Evolutionary conservation across 2,888 invertebrate species (phyloP).

Genomic region (Elegia similella): DNA sequence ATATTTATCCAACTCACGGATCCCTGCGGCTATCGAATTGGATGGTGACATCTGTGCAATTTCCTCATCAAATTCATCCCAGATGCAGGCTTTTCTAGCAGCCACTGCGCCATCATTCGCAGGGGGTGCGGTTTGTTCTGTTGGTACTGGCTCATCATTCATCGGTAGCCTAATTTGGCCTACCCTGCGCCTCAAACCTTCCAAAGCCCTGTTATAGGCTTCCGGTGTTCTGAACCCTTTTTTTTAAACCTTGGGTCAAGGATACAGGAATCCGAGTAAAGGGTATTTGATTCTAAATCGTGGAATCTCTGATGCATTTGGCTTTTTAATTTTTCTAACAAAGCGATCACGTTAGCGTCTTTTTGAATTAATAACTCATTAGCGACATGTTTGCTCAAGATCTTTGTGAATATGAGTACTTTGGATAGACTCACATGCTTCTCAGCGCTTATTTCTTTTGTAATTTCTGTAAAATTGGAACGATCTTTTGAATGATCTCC

Average conservation of each 20-base stretch:
- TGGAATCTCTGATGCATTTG: too few relatives aligned
- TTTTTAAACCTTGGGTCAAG: neutral
- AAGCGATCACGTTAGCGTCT: too few relatives aligned
- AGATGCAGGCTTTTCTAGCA: neutral
- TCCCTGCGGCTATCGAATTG: constrained; percentile 25
- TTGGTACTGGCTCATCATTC: neutral
- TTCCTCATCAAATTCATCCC: constrained; percentile 26
- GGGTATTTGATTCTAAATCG: neutral
- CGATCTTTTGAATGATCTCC: constrained; percentile 20
- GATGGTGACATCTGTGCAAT: constrained; percentile 9
- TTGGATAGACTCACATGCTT: too few relatives aligned
- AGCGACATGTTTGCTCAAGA: too few relatives aligned
- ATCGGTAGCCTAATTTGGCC: neutral
- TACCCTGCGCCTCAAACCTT: neutral
- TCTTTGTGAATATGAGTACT: too few relatives aligned
- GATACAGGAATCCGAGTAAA: neutral
- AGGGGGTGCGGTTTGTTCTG: neutral
- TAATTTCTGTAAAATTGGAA: constrained; percentile 18
- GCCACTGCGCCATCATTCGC: neutral
- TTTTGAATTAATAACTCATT: too few relatives aligned
- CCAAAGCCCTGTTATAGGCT: neutral
- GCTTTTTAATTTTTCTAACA: too few relatives aligned
- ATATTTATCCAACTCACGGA: constrained; percentile 31
- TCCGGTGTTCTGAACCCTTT: neutral
- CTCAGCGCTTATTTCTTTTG: constrained; percentile 14